These are phyloP conservation scores for Fratercula arctica DNA, from an alignment of 2,797 vertebrate species.

Conservation along the genomic window DNA sequence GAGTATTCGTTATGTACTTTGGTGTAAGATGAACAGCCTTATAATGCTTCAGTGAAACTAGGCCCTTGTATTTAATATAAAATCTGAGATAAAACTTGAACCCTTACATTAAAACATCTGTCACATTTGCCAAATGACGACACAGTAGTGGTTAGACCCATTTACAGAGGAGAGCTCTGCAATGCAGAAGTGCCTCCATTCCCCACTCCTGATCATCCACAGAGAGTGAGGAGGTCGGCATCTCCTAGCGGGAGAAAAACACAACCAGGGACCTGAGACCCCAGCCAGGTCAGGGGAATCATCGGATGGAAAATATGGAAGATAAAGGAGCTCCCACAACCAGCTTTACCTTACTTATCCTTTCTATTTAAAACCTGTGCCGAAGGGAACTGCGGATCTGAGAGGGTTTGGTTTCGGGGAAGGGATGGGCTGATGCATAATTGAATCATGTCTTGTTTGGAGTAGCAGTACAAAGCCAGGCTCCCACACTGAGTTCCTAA, in stretches of 20 bases:
- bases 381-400: conserved; percentile 6
- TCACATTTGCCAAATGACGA: background rate
- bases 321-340: conserved; percentile 38
- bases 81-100: background rate
- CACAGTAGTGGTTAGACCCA: background rate
- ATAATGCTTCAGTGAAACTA: background rate
- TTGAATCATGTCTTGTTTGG: background rate
- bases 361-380: conserved; percentile 51
- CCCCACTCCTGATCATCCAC: background rate
- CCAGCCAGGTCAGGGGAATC: background rate
- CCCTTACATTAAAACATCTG: background rate
- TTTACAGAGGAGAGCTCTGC: background rate
- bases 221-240: background rate
- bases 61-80: background rate
- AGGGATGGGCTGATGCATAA: conserved; percentile 6
- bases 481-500: background rate
- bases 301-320: conserved; percentile 20
- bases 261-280: background rate
- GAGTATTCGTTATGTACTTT: background rate
- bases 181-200: background rate
- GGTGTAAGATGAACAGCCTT: background rate
- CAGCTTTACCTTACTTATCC: conserved; percentile 54
- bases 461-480: conserved; percentile 28
- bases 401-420: conserved; percentile 11
- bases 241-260: background rate